Conservation (phyloP, 1,140 invertebrate genomes). For the Diprion similis region DNA sequence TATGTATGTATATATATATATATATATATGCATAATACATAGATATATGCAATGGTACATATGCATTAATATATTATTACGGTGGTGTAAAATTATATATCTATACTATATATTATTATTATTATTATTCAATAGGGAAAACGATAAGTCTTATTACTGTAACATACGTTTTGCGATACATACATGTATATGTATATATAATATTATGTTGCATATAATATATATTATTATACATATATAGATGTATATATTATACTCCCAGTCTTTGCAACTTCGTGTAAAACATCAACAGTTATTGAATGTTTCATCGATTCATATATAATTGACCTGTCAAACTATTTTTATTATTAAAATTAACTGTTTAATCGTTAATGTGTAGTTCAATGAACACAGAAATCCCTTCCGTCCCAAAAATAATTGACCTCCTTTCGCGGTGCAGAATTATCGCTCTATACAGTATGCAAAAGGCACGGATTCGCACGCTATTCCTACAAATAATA, state of each 20-base stretch:
- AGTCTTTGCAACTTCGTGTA: conserved; percentile 3
- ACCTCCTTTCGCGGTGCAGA: too few species aligned
- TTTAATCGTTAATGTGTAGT: conserved; percentile 50
- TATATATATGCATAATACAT: too few species aligned
- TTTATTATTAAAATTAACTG: conserved; percentile 63
- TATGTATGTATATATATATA: too few species aligned
- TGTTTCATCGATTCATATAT: conserved; percentile 42
- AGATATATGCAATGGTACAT: not conserved
- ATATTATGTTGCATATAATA: too few species aligned
- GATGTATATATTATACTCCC: not conserved
- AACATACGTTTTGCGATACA: conserved; percentile 2
- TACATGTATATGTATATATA: not conserved
- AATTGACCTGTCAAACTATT: conserved; percentile 56
- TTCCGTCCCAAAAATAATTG: too few species aligned
- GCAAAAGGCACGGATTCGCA: too few species aligned
- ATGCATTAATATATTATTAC: not conserved
- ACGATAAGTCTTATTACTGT: conserved; percentile 17
- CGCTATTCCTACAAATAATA: too few species aligned
- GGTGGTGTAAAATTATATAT: not conserved
- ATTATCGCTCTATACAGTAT: too few species aligned
- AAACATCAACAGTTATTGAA: conserved; percentile 30
- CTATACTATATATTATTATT: not conserved
- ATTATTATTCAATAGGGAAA: conserved; percentile 34
- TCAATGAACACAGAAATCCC: not conserved
- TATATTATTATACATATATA: too few species aligned